These are phyloP conservation scores for Tetragnatha montana DNA, from an alignment of 2,888 invertebrate genomes.

Conservation along the genomic window DNA sequence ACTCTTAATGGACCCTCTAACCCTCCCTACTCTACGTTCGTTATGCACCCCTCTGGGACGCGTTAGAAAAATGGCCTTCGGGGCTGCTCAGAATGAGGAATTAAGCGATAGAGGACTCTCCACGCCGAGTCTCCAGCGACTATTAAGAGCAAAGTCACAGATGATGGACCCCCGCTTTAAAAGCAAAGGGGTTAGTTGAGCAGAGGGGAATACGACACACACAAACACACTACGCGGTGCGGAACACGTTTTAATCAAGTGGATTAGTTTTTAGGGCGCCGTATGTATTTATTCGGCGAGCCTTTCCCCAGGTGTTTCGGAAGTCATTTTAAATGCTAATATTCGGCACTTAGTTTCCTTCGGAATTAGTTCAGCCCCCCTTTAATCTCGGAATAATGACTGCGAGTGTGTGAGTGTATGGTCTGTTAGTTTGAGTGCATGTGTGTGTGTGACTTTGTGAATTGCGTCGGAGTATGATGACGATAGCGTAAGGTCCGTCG, in stretches of 20 bases:
- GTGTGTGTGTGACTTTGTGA: neutral
- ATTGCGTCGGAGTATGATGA: neutral
- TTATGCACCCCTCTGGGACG: slow-evolving; percentile 3
- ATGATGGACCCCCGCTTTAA: neutral
- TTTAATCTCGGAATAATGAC: neutral
- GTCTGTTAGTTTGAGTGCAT: neutral
- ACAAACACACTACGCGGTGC: neutral
- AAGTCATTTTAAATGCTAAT: neutral
- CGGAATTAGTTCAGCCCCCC: neutral
- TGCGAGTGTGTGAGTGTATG: neutral
- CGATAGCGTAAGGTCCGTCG: neutral
- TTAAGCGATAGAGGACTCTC: slow-evolving; percentile 2
- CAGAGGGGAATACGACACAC: neutral
- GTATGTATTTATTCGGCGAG: neutral
- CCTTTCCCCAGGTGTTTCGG: neutral
- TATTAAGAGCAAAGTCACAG: neutral
- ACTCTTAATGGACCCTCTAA: neutral
- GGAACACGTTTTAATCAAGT: neutral
- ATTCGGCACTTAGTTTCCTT: neutral
- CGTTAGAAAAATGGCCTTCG: slow-evolving; percentile 33
- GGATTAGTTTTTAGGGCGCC: neutral
- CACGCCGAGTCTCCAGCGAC: neutral
- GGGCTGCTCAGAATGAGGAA: slow-evolving; percentile 24
- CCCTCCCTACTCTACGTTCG: neutral
- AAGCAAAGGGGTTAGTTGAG: neutral